Evolutionary conservation across 1,140 invertebrate genomes (phyloP), one percentile per base, ranked within the genome.

Genomic region (Meloidogyne exigua): DNA sequence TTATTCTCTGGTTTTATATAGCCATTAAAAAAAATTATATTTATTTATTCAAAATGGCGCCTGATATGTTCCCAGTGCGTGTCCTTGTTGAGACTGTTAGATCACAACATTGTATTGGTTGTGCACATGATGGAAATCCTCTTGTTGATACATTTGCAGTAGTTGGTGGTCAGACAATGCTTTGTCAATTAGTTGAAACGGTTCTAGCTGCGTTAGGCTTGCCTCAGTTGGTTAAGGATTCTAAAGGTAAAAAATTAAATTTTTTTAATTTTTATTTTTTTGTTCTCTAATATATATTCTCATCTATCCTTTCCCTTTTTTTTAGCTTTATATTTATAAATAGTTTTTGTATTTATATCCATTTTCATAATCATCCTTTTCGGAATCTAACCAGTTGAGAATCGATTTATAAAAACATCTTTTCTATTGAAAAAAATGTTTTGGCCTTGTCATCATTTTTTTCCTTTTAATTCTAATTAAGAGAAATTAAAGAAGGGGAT

Each of bases 131-230:
- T 67, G 82, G 82, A 62, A 71, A 78, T 64, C 71, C 73, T 23
- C n/a, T 83, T 13, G 57, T 77, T 23, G 82, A 83, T 68, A 84
- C 82, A 2, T 83, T 77, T 71, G 82, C 82, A 11, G 83, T 83
- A 13, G 76, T 83, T 26, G 69, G 65, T 62, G 79, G 77, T 21
- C 80, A 84, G 12, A 83, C 82, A n/a, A 69, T 71, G 42, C 68
- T 83, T 26, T 70, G 68, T 66, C 69, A 83, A 26, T 62, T 83
- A 23, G 80, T 84, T 13, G 82, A 84, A 32, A 82, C 80, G 1
- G 82, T 83, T 62, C 77, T 83, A 23, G 62, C 72, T 21, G 80
- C 82, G 9, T 77, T 83, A 3, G 82, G 82, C 28, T 57, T 83
- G 77, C 80, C 79, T 21, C 82, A 83, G 26, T 71, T 83, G n/a